phyloP scores from a whole-genome alignment of 2,797 vertebrate species.

The Parotocinclus haroldoi region DNA sequence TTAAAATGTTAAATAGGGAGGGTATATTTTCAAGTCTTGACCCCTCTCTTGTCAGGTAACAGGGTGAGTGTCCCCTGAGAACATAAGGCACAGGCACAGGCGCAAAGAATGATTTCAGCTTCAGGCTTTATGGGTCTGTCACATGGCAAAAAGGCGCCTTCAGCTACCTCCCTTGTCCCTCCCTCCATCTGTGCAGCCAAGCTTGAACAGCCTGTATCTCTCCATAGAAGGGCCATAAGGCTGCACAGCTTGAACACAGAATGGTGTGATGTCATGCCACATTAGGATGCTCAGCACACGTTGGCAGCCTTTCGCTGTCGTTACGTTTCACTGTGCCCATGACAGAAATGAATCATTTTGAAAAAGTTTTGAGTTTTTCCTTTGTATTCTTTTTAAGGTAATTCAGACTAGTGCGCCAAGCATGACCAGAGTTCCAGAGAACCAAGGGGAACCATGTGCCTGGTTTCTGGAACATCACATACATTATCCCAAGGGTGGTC shows the following conservation, averaged over 20 bases:
- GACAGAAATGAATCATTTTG: slow-evolving; percentile 39
- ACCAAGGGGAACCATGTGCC: slow-evolving; percentile 39
- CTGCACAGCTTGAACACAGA: slow-evolving; percentile 53
- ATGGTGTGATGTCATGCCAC: slow-evolving; percentile 50
- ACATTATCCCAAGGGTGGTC: slow-evolving; percentile 8
- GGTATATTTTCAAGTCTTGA: too few species aligned
- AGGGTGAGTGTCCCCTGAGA: too few species aligned
- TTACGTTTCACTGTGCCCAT: slow-evolving; percentile 38
- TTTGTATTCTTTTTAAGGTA: slow-evolving; percentile 33
- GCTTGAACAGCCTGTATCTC: slow-evolving; percentile 42
- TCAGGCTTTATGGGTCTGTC: slow-evolving; percentile 11
- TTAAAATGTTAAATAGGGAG: too few species aligned
- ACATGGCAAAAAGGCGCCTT: slow-evolving; percentile 21
- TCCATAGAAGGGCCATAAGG: slow-evolving; percentile 54
- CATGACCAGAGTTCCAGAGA: slow-evolving; percentile 32
- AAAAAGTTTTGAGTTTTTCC: slow-evolving; percentile 32
- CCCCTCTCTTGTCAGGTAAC: too few species aligned
- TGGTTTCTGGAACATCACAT: slow-evolving; percentile 25
- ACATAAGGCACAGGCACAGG: too few species aligned
- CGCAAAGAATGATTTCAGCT: neutral
- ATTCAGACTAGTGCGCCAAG: slow-evolving; percentile 24
- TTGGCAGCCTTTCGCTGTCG: slow-evolving; percentile 38
- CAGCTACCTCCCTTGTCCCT: slow-evolving; percentile 9
- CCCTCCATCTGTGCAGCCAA: slow-evolving; percentile 42
- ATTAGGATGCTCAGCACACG: slow-evolving; percentile 49